Evolutionary conservation across 2,888 invertebrate species (phyloP), one percentile per base, ranked within the genome.

Genomic region (Sinelater perroti): DNA sequence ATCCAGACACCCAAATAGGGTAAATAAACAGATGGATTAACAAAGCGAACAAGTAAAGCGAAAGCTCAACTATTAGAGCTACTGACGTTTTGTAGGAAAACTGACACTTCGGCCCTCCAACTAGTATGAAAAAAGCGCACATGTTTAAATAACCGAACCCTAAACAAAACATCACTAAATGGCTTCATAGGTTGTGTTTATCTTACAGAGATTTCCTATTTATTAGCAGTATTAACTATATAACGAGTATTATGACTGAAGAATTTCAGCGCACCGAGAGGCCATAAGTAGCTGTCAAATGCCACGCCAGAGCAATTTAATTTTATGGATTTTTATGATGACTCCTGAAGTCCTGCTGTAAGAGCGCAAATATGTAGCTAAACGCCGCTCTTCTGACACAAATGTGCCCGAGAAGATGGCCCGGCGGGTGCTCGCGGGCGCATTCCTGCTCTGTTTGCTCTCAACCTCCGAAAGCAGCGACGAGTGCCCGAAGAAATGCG

Each of bases 401-500:
- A 40, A 40, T 16, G 13, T 31, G 30, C 18, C 21, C 21, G 11
- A 24, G 31, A 50, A 38, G 20, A 60, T 60, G 60, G 55, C 21
- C 20, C 42, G 6, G 33, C 38, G 21, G 13, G 24, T 46, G 20
- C 11, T 56, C 28, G 40, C 18, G 28, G 50, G 11, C 26, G 11
- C 44, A 13, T 42, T 60, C 28, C 47, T 60, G 10, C 26, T 54
- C 20, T 49, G 54, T 49, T 45, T 61, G 26, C 10, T 57, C 44
- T 18, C 14, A 31, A 16, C 42, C 17, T 30, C 49, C 8, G 28
- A 44, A 53, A 44, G 60, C 44, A 60, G 51, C 8, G 65, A 69
- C 28, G 46, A 65, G 61, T 87, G 86, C 73, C 80, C 81, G 2
- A 81, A 81, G 59, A 83, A 82, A 64, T 85, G 86, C 63, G 79